Evolutionary conservation across 2,797 vertebrate species (phyloP).

Genomic region (Sebastes taczanowskii): DNA sequence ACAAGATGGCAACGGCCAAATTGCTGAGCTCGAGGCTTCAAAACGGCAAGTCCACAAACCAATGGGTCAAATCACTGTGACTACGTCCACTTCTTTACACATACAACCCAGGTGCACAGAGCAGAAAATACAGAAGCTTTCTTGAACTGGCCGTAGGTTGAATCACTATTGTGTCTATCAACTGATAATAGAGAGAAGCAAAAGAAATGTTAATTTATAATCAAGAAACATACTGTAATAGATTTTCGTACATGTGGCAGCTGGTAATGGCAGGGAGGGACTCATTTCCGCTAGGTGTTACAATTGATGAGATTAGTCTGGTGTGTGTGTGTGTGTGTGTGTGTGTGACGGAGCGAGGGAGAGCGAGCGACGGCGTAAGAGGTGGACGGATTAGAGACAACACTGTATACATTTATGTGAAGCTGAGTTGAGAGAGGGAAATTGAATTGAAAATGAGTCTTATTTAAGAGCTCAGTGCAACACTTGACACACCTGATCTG

Average conservation of each 20-base stretch:
- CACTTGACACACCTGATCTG: no score
- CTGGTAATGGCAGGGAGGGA: constrained; percentile 37
- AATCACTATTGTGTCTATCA: not conserved
- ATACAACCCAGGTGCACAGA: not conserved
- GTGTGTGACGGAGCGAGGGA: constrained; percentile 11
- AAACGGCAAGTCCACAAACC: no score
- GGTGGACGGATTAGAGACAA: constrained; percentile 46
- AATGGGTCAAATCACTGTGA: no score
- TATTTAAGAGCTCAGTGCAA: no score
- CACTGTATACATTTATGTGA: constrained; percentile 16
- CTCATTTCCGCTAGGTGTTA: constrained; percentile 56
- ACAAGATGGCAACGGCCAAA: no score
- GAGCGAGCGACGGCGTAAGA: not conserved
- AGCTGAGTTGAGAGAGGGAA: constrained; percentile 18
- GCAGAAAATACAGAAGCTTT: not conserved
- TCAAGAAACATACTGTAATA: not conserved
- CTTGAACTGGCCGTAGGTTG: not conserved
- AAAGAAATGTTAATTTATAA: constrained; percentile 2
- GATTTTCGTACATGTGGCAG: constrained; percentile 36
- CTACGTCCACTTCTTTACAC: no score
- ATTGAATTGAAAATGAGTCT: constrained; percentile 36
- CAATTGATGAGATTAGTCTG: constrained; percentile 65
- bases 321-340: constrained; percentile 20
- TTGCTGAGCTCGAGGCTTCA: no score
- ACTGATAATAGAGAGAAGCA: not conserved